Percentiles rank a stretch among this genome's conserved stretches.
Evolutionary conservation across 2,888 invertebrate species (phyloP).

Genomic region (Scrobipalpa atriplicella): DNA sequence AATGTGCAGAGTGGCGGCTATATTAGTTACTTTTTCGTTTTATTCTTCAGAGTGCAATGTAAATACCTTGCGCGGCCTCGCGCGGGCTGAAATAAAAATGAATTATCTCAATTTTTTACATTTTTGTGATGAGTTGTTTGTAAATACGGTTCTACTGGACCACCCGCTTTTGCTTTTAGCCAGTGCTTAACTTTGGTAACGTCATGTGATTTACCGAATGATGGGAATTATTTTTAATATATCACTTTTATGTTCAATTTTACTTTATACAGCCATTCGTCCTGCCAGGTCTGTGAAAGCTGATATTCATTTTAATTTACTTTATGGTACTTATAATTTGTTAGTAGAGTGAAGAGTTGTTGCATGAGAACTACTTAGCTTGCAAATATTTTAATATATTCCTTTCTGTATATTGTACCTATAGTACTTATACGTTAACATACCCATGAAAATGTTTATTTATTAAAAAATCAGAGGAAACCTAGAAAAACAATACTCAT

Average conservation of each 20-base stretch:
- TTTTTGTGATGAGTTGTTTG: conserved; percentile 16
- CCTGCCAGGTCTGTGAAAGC: background rate
- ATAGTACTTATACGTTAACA: too few species aligned
- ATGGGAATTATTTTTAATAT: conserved; percentile 1
- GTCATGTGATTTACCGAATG: background rate
- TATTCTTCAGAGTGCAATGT: conserved; percentile 54
- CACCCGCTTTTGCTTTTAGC: conserved; percentile 5
- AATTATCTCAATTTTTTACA: conserved; percentile 24
- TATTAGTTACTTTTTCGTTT: conserved; percentile 41
- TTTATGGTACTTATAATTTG: background rate
- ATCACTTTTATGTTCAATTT: background rate
- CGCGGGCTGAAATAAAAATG: background rate
- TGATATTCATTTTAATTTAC: background rate
- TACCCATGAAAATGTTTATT: too few species aligned
- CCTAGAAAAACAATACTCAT: too few species aligned
- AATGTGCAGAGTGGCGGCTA: conserved; percentile 44
- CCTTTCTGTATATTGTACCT: too few species aligned
- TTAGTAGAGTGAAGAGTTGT: too few species aligned
- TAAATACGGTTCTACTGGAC: conserved; percentile 8
- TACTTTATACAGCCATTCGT: background rate
- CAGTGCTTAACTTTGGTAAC: background rate
- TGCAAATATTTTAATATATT: too few species aligned
- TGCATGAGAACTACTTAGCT: too few species aligned
- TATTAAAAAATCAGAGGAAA: too few species aligned
- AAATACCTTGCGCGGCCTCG: conserved; percentile 49